Evolutionary conservation across 2,888 invertebrate species (phyloP), one percentile per base, ranked within the genome.

Genomic region (Pammene fasciana): DNA sequence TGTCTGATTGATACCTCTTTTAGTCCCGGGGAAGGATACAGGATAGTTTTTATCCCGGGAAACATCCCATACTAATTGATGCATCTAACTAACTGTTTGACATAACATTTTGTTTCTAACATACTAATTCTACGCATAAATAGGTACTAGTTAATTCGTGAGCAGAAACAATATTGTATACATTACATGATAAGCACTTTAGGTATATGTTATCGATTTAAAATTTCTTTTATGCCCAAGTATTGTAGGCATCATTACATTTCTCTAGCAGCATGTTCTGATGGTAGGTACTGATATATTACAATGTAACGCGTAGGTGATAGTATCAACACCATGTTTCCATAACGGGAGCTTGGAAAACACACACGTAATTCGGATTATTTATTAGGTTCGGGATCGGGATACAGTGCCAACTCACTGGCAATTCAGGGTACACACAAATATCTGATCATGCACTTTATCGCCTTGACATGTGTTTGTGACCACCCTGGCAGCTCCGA

Each of bases 221-320:
- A 9, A 18, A 52, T 26, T 11, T 11, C 52, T n/a, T 1, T 14
- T 14, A 26, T 0, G 5, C 14, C 14, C 16, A 18, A 26, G 52
- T 52, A 13, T 50, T 26, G 9, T 11, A 14, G n/a, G 8, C 36
- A 13, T n/a, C 38, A 41, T 38, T 3, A 48, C 0, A 5, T 38
- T 36, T 38, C 48, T 18, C 16, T 16, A 16, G 11, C 16, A 11
- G 14, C 46, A 26, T 34, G 36, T n/a, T 34, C 14, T 14, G 14
- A 46, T 14, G 1, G 13, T 59, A 14, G 1, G 13, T 59, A 14
- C 46, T 14, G 43, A 26, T 57, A 57, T 10, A n/a, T 46, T 46
- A 60, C 34, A 60, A 60, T 60, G 46, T 48, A 34, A 60, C 34
- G 60, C 34, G 14, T 13, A n/a, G 54, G 6, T 11, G 6, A 60